phyloP scores from a whole-genome alignment of 2,797 vertebrate species.

The Characodon lateralis region DNA sequence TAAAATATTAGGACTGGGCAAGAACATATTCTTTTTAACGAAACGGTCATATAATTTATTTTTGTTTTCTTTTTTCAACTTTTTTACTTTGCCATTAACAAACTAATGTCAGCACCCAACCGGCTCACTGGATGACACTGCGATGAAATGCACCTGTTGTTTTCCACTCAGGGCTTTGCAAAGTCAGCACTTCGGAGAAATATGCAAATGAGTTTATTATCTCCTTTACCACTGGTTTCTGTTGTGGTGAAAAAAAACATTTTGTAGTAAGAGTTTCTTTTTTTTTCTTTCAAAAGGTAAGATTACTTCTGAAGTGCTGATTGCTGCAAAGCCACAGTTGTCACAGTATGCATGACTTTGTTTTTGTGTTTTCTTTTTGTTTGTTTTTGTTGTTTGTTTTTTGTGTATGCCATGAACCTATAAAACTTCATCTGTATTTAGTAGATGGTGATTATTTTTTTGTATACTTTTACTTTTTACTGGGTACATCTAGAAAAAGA shows the following conservation, averaged over 20 bases:
- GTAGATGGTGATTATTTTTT: neutral
- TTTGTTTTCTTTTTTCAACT: conserved; percentile 57
- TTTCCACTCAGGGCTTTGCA: conserved; percentile 74
- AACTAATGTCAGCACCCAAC: conserved; percentile 81
- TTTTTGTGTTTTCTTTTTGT: conserved; percentile 46
- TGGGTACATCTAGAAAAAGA: neutral
- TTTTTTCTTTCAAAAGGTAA: conserved; percentile 33
- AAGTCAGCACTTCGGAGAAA: conserved; percentile 80
- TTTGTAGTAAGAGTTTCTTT: neutral
- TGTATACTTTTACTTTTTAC: neutral
- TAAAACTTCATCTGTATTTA: conserved; percentile 27
- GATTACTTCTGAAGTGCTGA: conserved; percentile 70
- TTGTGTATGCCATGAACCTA: conserved; percentile 50
- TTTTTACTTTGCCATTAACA: conserved; percentile 79
- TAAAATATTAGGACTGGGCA: conserved; percentile 69
- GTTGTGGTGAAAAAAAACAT: conserved; percentile 31
- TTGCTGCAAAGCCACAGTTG: conserved; percentile 74
- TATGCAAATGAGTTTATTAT: conserved; percentile 55
- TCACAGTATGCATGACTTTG: conserved; percentile 72
- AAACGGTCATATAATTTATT: conserved; percentile 55
- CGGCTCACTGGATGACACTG: conserved; percentile 77
- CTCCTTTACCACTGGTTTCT: conserved; percentile 14
- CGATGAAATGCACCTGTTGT: conserved; percentile 77
- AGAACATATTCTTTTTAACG: conserved; percentile 69
- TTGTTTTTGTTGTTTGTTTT: conserved; percentile 39